These are phyloP conservation scores for Hippolais icterina DNA, from an alignment of 2,113 vertebrate genomes.

Conservation along the genomic window DNA sequence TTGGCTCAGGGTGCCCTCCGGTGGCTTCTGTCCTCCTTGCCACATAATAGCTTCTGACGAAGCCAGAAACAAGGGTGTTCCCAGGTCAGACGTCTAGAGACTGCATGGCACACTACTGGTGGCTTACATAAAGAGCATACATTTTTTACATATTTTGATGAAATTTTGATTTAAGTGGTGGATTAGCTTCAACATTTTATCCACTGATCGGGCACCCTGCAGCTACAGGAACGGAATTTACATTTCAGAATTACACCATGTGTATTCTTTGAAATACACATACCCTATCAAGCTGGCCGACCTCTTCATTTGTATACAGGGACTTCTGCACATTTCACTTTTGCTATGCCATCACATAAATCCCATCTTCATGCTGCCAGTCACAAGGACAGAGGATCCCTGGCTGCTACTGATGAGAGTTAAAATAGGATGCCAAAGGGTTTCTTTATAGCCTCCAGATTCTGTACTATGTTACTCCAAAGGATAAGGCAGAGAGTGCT, in stretches of 20 bases:
- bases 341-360: not conserved
- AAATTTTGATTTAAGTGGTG: not conserved
- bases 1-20: not conserved
- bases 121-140: not conserved
- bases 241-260: not conserved
- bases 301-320: not conserved
- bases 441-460: not conserved
- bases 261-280: not conserved
- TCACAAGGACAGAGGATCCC: not conserved
- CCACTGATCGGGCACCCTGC: not conserved
- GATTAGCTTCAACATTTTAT: not conserved
- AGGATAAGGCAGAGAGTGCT: not conserved
- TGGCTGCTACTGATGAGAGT: not conserved
- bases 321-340: not conserved
- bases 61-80: not conserved
- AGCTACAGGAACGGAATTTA: not conserved
- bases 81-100: not conserved
- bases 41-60: accelerated
- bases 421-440: not conserved
- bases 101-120: accelerated
- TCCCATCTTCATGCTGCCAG: not conserved
- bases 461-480: not conserved
- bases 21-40: not conserved
- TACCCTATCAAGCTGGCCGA: not conserved
- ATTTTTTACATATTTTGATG: not conserved